Percentiles rank a stretch among this genome's conserved stretches.
These are phyloP conservation scores for Pecten maximus DNA, from an alignment of 2,888 invertebrate species.

Conservation along the genomic window DNA sequence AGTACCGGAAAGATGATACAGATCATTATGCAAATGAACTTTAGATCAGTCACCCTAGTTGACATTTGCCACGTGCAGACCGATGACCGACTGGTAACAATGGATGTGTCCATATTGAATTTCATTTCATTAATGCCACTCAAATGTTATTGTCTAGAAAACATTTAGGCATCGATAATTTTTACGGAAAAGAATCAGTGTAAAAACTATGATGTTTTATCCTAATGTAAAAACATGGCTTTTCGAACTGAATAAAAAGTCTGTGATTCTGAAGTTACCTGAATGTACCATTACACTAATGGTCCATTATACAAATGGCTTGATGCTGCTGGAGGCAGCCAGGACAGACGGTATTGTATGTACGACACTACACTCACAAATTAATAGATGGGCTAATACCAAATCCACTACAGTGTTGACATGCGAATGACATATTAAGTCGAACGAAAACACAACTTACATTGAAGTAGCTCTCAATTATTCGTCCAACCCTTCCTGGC, in stretches of 20 bases:
- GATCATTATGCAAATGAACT: slow-evolving; percentile 1
- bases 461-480: not conserved
- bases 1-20: too few species aligned
- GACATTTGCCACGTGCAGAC: not conserved
- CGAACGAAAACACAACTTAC: not conserved
- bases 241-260: not conserved
- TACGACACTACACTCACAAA: not conserved
- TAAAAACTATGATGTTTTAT: not conserved
- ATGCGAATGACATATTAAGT: not conserved
- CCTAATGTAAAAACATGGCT: not conserved
- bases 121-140: not conserved
- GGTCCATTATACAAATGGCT: not conserved
- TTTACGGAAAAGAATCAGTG: not conserved
- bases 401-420: not conserved
- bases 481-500: not conserved
- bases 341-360: not conserved
- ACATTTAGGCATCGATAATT: not conserved
- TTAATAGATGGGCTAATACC: not conserved
- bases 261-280: not conserved
- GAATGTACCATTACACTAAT: not conserved
- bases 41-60: not conserved
- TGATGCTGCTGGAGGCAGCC: not conserved
- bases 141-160: not conserved
- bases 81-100: not conserved
- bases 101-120: not conserved